Evolutionary conservation across 2,113 vertebrate genomes (phyloP), one percentile per base, ranked within the genome.

Genomic region (Cisticola juncidis): DNA sequence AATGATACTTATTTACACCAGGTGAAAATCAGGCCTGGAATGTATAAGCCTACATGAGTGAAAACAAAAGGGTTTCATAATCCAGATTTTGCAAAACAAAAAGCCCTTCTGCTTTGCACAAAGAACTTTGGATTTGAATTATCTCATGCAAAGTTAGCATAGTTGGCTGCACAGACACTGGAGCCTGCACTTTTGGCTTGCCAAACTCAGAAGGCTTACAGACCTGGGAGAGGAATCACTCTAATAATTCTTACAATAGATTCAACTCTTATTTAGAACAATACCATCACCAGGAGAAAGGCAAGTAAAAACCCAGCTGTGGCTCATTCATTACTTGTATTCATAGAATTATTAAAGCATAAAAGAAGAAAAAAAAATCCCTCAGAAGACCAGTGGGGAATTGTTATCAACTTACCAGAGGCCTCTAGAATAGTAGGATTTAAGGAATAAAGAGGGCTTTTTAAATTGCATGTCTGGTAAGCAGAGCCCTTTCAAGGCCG

Each of bases 361-460:
- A 54, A 78, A 93, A 68, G 64, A 62, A 9, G 19, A 24, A 11
- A 83, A 61, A 72, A 71, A 26, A 13, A 81, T 54, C 38, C 51
- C 64, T 62, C 80, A 65, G 22, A 19, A 94, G 71, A 77, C 80
- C 86, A 88, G 64, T 15, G 22, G 76, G 83, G 88, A 90, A 91
- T 90, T 90, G 54, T 80, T 93, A 80, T 81, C 80, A 56, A 81
- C 47, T 83, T 90, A 42, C 88, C 38, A 71, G 69, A 88, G 56
- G 72, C 50, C 81, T 81, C 69, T 51, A 93, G 87, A 91, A 93
- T 44, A 88, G 64, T 8, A 33, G 88, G 76, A 92, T 90, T 93
- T 90, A 81, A 68, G 76, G 80, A 94, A 86, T 74, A 96, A 93
- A 90, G 83, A 90, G 29, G 68, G 51, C 68, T 86, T 94, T 94